Evolutionary conservation across 2,113 vertebrate species (phyloP).

Genomic region (Phycodurus eques): DNA sequence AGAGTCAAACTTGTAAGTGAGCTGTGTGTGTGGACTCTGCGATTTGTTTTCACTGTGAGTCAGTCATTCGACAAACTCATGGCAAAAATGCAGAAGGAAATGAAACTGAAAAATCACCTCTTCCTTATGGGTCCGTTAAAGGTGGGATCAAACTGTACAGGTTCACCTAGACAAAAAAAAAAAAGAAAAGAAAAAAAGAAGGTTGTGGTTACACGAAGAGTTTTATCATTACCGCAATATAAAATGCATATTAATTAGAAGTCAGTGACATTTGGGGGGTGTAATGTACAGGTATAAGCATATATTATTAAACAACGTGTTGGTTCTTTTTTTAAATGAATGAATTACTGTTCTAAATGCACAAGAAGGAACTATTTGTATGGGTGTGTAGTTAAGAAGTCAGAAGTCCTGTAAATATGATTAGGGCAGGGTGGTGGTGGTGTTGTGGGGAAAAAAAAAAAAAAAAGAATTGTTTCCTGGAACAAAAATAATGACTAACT

Average conservation of each 20-base stretch:
- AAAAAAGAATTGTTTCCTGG: constrained; percentile 35
- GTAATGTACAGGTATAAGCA: neutral
- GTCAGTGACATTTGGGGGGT: neutral
- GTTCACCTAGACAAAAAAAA: constrained; percentile 72
- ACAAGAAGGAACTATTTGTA: constrained; percentile 21
- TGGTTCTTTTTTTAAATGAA: constrained; percentile 16
- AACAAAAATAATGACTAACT: constrained; percentile 15
- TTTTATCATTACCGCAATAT: neutral
- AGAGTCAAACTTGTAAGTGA: neutral
- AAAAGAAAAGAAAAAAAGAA: neutral
- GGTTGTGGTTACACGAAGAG: constrained; percentile 8
- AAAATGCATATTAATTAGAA: constrained; percentile 6
- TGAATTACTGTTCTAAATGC: constrained; percentile 6
- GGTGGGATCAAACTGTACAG: constrained; percentile 72
- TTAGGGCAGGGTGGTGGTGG: neutral
- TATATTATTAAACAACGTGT: neutral
- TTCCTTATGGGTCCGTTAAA: constrained; percentile 84
- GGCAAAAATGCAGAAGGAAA: neutral
- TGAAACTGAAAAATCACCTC: constrained; percentile 62
- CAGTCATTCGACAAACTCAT: neutral
- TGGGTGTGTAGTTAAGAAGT: neutral
- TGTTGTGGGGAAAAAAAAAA: neutral
- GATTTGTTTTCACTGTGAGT: constrained; percentile 12
- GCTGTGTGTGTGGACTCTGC: constrained; percentile 2
- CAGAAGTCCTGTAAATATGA: neutral